These are phyloP conservation scores for Megaustenia siamemsis DNA, from an alignment of 2,888 invertebrate genomes.

Conservation along the genomic window DNA sequence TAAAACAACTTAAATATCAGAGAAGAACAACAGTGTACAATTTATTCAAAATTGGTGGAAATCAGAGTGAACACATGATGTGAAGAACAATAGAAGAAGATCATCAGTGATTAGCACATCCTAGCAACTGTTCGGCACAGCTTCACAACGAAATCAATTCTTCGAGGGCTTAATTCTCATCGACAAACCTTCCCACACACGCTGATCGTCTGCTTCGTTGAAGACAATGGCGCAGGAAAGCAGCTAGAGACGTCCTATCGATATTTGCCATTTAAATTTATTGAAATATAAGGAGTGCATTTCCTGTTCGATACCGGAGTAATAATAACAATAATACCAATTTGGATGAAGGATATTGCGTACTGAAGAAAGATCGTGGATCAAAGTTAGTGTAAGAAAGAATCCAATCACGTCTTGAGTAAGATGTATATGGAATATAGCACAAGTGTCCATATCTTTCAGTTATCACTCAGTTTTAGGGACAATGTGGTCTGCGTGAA, in stretches of 20 bases:
- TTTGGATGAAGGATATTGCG: background rate
- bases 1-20: no score
- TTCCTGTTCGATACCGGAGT: background rate
- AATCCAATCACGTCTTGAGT: no score
- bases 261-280: slow-evolving; percentile 2
- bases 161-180: background rate
- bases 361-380: background rate
- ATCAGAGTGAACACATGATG: background rate
- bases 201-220: background rate
- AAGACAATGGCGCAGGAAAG: background rate
- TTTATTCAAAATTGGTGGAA: no score
- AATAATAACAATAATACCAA: background rate
- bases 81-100: background rate
- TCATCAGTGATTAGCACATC: slow-evolving; percentile 6
- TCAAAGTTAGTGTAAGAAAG: no score
- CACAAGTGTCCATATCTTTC: no score
- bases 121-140: background rate
- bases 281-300: background rate
- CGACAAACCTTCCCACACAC: background rate
- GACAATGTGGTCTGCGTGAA: no score
- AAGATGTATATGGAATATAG: no score
- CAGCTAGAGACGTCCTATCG: background rate
- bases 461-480: no score
- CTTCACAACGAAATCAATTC: background rate
- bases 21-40: no score